Conservation (phyloP, 2,113 vertebrate species). For the Aldabrachelys gigantea region DNA sequence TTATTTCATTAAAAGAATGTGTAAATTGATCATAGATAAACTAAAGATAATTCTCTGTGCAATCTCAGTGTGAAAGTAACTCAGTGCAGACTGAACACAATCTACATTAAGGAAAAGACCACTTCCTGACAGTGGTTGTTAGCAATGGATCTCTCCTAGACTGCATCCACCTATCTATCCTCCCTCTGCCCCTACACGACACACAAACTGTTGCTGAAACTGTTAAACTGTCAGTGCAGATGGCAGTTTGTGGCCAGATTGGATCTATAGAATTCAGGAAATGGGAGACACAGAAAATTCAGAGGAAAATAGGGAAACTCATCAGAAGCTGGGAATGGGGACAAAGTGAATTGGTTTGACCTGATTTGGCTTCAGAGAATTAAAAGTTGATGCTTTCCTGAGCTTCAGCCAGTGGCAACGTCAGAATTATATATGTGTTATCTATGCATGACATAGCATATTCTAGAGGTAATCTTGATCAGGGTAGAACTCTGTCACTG, state of each 20-base stretch:
- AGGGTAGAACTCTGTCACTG: not conserved
- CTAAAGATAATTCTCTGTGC: not conserved
- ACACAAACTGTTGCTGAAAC: not conserved
- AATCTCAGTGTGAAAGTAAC: not conserved
- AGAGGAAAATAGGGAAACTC: not conserved
- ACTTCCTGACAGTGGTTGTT: not conserved
- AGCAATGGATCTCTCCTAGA: not conserved
- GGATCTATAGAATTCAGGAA: not conserved
- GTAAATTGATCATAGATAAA: not conserved
- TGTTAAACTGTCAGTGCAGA: not conserved
- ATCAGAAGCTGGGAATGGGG: not conserved
- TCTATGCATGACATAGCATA: not conserved
- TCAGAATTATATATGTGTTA: not conserved
- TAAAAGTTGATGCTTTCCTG: not conserved
- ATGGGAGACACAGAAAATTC: not conserved
- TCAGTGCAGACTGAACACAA: not conserved
- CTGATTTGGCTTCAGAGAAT: not conserved
- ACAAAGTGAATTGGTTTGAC: accelerated
- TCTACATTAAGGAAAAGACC: not conserved
- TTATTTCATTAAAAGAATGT: not conserved
- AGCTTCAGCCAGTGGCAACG: not conserved
- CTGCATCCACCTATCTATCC: accelerated
- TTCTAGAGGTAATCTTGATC: accelerated
- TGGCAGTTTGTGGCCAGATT: not conserved
- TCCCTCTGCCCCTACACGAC: accelerated